phyloP scores from a whole-genome alignment of 2,888 invertebrate species.

The Drepanosiphum platanoidis region DNA sequence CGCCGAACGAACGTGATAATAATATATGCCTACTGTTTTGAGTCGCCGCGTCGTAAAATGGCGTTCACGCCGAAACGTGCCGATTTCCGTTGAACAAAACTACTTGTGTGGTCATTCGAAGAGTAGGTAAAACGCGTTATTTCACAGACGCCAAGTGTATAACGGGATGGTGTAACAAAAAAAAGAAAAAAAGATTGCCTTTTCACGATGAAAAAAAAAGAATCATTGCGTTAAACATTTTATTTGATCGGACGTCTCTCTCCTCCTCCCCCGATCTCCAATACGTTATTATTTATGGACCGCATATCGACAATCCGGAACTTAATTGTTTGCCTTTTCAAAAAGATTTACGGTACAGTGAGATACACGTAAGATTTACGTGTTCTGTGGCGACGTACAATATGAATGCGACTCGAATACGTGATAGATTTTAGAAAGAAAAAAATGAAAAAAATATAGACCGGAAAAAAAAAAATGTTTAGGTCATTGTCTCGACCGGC shows the following conservation, averaged over 20 bases:
- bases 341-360: neutral
- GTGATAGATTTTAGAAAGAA: neutral
- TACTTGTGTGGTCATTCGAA: neutral
- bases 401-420: neutral
- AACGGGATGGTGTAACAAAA: neutral
- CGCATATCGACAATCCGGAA: neutral
- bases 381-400: too few species aligned
- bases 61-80: too few species aligned
- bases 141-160: neutral
- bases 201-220: neutral
- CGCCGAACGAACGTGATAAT: neutral
- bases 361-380: too few species aligned
- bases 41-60: neutral
- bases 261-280: neutral
- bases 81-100: neutral
- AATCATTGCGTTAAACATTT: neutral
- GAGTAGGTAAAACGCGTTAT: neutral
- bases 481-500: too few species aligned
- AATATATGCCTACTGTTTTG: too few species aligned
- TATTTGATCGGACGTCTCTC: neutral
- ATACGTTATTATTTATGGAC: neutral
- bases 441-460: neutral
- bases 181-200: neutral
- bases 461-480: neutral
- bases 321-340: constrained; percentile 5